Evolutionary conservation across 2,888 invertebrate species (phyloP).

Genomic region (Loripinus fragilis): DNA sequence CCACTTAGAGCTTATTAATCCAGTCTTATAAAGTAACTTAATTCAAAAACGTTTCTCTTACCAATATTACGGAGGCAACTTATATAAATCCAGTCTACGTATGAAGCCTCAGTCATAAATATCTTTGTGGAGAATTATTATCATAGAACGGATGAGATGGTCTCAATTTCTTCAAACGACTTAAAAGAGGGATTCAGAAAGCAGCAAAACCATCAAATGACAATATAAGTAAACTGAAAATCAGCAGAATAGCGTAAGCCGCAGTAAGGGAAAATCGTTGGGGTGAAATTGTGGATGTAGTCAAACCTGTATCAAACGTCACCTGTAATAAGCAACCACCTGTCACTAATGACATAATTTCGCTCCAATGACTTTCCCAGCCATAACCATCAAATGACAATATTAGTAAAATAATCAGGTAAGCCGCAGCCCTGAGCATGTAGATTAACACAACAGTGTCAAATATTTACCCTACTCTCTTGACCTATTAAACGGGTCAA

Average conservation of each 20-base stretch:
- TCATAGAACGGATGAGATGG: not conserved
- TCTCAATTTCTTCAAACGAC: slow-evolving; percentile 5
- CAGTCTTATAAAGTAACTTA: not conserved
- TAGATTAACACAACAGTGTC: too few species aligned
- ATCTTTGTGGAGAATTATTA: not conserved
- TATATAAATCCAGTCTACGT: not conserved
- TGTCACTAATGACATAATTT: too few species aligned
- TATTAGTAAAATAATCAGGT: too few species aligned
- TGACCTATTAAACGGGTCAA: too few species aligned
- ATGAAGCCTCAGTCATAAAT: not conserved
- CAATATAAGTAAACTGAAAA: not conserved
- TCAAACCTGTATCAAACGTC: too few species aligned
- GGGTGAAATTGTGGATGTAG: too few species aligned
- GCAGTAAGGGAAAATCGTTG: slow-evolving; percentile 3
- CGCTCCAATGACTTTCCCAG: too few species aligned
- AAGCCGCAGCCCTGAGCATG: too few species aligned
- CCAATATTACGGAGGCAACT: not conserved
- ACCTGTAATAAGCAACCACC: too few species aligned
- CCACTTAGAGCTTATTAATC: slow-evolving; percentile 5
- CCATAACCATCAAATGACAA: too few species aligned
- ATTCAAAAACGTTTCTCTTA: not conserved
- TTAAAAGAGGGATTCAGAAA: not conserved
- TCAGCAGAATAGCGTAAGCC: not conserved
- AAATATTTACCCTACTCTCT: too few species aligned
- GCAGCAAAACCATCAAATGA: not conserved